These are phyloP conservation scores for Ormyrus nitidulus DNA, from an alignment of 2,888 invertebrate genomes.

Conservation along the genomic window DNA sequence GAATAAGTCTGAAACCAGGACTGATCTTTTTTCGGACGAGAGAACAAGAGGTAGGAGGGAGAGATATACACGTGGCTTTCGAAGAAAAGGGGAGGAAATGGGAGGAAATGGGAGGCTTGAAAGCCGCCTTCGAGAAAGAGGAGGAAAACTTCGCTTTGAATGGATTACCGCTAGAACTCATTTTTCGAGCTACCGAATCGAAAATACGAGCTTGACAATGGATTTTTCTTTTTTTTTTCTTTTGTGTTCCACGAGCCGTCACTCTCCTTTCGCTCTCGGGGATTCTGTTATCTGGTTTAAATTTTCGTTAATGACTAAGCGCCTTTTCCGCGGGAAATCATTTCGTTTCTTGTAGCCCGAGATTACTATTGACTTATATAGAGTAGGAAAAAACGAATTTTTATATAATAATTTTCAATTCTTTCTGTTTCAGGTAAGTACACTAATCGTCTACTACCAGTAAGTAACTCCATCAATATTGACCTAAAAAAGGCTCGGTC, in stretches of 20 bases:
- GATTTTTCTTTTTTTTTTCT: constrained; percentile 15
- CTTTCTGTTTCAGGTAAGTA: constrained; percentile 45
- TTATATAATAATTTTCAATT: too few relatives aligned
- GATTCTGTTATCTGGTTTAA: neutral
- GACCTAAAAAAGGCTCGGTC: too few relatives aligned
- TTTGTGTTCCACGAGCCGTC: neutral
- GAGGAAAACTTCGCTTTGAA: constrained; percentile 36
- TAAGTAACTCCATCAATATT: constrained; percentile 17
- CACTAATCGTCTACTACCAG: neutral
- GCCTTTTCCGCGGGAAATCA: too few relatives aligned
- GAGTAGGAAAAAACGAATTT: too few relatives aligned
- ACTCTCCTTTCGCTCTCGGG: neutral
- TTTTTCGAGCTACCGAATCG: constrained; percentile 55
- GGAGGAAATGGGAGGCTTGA: constrained; percentile 26
- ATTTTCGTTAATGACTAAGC: neutral
- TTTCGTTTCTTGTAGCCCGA: too few relatives aligned
- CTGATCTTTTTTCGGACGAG: constrained; percentile 42
- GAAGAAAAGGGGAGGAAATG: constrained; percentile 12
- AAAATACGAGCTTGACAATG: constrained; percentile 29
- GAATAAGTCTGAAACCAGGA: constrained; percentile 46
- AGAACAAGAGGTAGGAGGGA: constrained; percentile 29
- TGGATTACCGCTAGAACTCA: constrained; percentile 49
- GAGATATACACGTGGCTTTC: constrained; percentile 28
- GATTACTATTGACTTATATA: too few relatives aligned
- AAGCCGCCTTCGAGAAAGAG: constrained; percentile 13